A percentile compares a stretch with the other conserved stretches of the same genome.
Conservation (phyloP, 2,888 invertebrate species). For the Hemicrepidius hirtus region DNA sequence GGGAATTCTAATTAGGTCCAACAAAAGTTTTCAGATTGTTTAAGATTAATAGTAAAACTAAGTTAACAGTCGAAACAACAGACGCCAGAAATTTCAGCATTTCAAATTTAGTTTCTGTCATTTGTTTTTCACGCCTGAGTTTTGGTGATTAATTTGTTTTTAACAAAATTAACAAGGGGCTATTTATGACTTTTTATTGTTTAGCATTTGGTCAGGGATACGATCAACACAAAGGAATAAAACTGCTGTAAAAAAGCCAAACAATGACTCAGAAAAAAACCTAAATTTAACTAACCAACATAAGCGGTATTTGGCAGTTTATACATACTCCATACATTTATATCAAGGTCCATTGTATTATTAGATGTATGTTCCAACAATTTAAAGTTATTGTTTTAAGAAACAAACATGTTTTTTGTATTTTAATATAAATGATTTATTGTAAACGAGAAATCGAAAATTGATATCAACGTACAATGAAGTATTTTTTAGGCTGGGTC, state of each 20-base stretch:
- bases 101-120: conserved; percentile 17
- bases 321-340: neutral
- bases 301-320: conserved; percentile 15
- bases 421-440: conserved; percentile 24
- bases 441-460: conserved; percentile 12
- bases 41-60: conserved; percentile 13
- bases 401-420: conserved; percentile 21
- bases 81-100: conserved; percentile 12
- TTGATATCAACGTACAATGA: conserved; percentile 23
- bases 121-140: conserved; percentile 22
- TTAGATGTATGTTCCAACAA: neutral
- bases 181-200: conserved; percentile 24
- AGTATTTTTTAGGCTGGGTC: conserved; percentile 45
- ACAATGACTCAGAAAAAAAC: conserved; percentile 13
- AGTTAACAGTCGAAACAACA: conserved; percentile 11
- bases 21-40: conserved; percentile 15
- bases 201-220: neutral
- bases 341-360: conserved; percentile 12
- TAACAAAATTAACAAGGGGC: conserved; percentile 24
- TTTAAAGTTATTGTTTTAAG: conserved; percentile 20
- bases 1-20: conserved; percentile 9
- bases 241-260: conserved; percentile 10
- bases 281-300: conserved; percentile 7
- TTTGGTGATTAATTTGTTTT: conserved; percentile 26
- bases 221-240: conserved; percentile 9